Conservation (phyloP, 2,888 invertebrate species). For the Ophion ellenae region DNA sequence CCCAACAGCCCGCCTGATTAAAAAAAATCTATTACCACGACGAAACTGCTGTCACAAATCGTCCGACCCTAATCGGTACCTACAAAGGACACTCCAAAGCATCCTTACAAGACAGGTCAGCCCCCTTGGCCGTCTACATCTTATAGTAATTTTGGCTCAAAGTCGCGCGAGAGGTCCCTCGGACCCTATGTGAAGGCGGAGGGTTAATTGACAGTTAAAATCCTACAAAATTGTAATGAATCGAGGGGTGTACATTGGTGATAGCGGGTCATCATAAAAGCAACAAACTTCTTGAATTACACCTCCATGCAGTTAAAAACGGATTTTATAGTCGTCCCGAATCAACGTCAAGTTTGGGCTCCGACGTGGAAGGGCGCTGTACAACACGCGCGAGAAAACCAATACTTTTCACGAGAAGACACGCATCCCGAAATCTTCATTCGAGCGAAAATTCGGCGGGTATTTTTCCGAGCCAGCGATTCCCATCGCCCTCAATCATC, state of each 20-base stretch:
- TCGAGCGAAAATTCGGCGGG: slow-evolving; percentile 26
- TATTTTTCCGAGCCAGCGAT: slow-evolving; percentile 17
- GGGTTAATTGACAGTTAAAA: not conserved
- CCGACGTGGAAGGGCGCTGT: not conserved
- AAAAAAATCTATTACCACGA: no score
- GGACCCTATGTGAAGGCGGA: no score
- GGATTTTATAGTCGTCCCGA: not conserved
- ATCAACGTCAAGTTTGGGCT: not conserved
- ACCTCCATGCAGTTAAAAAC: not conserved
- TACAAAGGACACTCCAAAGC: no score
- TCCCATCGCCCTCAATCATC: slow-evolving; percentile 26
- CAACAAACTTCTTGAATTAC: not conserved
- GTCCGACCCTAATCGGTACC: no score
- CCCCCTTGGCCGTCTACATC: no score
- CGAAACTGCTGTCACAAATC: no score
- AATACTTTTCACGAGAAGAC: slow-evolving; percentile 1
- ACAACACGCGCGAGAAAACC: not conserved
- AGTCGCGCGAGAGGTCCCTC: no score
- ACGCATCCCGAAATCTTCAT: slow-evolving; percentile 21
- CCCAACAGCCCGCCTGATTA: no score
- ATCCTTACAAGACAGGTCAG: no score
- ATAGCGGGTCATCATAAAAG: not conserved
- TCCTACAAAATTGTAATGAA: not conserved
- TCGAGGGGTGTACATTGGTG: not conserved
- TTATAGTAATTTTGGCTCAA: no score